These are phyloP conservation scores for Aegithalos caudatus DNA, from an alignment of 2,113 vertebrate species.

Conservation along the genomic window DNA sequence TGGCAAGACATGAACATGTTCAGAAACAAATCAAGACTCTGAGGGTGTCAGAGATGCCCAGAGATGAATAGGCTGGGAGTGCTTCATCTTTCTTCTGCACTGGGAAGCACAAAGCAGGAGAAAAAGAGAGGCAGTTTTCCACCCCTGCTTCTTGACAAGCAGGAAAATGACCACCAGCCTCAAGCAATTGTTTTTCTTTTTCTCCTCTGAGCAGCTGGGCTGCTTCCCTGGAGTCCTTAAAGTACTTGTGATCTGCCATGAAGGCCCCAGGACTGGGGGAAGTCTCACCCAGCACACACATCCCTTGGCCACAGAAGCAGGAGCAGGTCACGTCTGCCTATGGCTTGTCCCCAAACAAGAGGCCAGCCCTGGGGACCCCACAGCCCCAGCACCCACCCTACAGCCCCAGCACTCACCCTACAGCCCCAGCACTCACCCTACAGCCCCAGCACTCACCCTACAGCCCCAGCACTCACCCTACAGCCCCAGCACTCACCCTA, in stretches of 20 bases:
- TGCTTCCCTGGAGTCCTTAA: not conserved
- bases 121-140: not conserved
- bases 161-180: not conserved
- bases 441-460: slow-evolving; percentile 81
- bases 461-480: slow-evolving; percentile 63
- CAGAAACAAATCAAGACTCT: not conserved
- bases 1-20: not conserved
- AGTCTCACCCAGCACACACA: not conserved
- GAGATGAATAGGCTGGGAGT: not conserved
- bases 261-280: not conserved
- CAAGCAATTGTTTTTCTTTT: not conserved
- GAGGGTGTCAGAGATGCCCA: not conserved
- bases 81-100: not conserved
- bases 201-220: not conserved
- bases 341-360: not conserved
- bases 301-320: not conserved
- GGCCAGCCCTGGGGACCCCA: not conserved
- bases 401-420: slow-evolving; percentile 64
- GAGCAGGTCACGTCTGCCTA: not conserved
- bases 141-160: not conserved
- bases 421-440: slow-evolving; percentile 71
- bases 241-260: rapidly evolving
- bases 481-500: slow-evolving; percentile 64
- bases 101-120: not conserved
- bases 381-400: slow-evolving; percentile 75